Evolutionary conservation across 2,113 vertebrate genomes (phyloP), one percentile per base, ranked within the genome.

Genomic region (Eidolon helvum): DNA sequence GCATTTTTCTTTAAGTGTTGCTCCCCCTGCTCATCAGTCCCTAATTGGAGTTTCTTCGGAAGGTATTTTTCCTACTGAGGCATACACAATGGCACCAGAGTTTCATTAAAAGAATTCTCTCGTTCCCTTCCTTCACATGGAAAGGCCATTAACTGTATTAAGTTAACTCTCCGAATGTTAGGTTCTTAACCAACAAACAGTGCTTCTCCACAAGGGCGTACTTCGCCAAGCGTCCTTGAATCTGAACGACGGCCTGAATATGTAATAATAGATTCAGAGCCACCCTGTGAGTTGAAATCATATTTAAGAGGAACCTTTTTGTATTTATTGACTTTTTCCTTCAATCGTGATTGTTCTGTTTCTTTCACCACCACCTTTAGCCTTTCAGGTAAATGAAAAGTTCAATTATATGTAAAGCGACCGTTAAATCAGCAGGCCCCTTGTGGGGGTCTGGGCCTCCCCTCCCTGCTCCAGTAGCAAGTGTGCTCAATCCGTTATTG

Each of bases 381-480:
- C 95, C 97, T 97, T 92, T 89, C 91, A 98, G 96, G 87, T 98
- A 98, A 97, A 98, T 91, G 94, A 97, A 72, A 98, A 98, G 98
- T 98, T 98, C 98, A 98, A 97, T 98, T 98, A 98, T 97, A 98
- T 98, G 98, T 90, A 79, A 98, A 98, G 98, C 65, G 96, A 98
- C 98, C 97, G 61, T 98, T 98, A 98, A 98, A 98, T 97, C 98
- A 98, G 98, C 97, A 97, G 98, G 98, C 91, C 98, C 97, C 98
- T 98, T 96, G 96, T 96, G 91, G 98, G 98, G 97, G 98, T 98
- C 98, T 98, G 96, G 71, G 97, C 97, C 97, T 98, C 93, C 98
- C 97, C 96, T 98, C 97, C 97, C 79, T 79, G 97, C 97, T 98
- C 97, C 97, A 79, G 86, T 97, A 92, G 24, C 96, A 94, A 88